A percentile compares a stretch with the other conserved stretches of the same genome.
Conservation (phyloP, 2,113 vertebrate species). For the Mionectes macconnelli region DNA sequence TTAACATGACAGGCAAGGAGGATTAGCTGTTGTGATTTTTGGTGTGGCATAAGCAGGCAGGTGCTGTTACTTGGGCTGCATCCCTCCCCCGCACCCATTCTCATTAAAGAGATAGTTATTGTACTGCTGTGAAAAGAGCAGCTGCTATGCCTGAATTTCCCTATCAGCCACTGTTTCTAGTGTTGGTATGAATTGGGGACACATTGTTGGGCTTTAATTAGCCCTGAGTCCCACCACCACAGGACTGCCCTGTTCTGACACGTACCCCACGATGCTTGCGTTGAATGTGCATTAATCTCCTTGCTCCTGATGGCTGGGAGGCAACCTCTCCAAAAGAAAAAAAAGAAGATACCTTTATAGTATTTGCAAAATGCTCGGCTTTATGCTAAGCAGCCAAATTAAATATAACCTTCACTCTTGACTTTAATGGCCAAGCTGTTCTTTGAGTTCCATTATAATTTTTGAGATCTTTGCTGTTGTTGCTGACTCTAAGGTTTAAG, state of each 20-base stretch:
- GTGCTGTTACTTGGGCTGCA: conserved; percentile 65
- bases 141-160: conserved; percentile 73
- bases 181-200: conserved; percentile 34
- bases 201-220: conserved; percentile 60
- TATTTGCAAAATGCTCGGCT: neutral
- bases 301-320: neutral
- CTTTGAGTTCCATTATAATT: neutral
- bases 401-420: neutral
- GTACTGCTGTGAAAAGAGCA: conserved; percentile 77
- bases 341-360: neutral
- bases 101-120: conserved; percentile 71
- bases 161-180: conserved; percentile 63
- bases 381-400: conserved; percentile 24
- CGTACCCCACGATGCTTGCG: conserved; percentile 16
- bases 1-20: conserved; percentile 66
- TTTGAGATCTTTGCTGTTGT: neutral
- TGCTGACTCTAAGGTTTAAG: neutral
- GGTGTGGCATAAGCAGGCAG: conserved; percentile 71
- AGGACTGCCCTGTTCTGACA: conserved; percentile 49
- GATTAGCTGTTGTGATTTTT: conserved; percentile 52
- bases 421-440: neutral
- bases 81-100: conserved; percentile 16
- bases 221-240: neutral
- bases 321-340: neutral
- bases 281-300: conserved; percentile 46